Evolutionary conservation across 2,113 vertebrate species (phyloP), one percentile per base, ranked within the genome.

Genomic region (Cyphomyrus discorhynchus): DNA sequence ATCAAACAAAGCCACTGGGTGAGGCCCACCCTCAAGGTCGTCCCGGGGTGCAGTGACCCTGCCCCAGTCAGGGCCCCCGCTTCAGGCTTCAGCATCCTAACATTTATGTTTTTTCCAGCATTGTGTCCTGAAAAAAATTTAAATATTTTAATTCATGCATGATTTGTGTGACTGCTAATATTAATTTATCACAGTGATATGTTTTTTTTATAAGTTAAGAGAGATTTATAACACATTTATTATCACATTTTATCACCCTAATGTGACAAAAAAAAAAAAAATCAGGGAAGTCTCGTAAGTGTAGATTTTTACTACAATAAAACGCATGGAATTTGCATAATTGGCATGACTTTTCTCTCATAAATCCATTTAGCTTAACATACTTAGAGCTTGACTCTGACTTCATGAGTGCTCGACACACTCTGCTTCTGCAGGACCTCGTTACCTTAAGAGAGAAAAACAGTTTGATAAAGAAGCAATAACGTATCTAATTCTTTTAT

Each of bases 381-480:
- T 70, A 27, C 21, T 27, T 47, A 3, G 56, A 88, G 91, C 70
- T 88, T 84, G 90, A 93, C 89, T 89, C 49, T 85, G 49, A 87
- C 62, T 87, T 80, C 89, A 87, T 89, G 82, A 89, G 83, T 0
- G 42, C 19, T 70, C 1, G 35, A 21, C 46, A 90, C 24, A 52
- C 47, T 42, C 46, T 90, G 89, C 21, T 87, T 80, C 45, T 52
- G 85, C 31, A 87, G 27, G 35, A 80, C 47, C 24, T 13, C 10
- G 17, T 52, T 87, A n/a, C 58, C 89, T 56, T 87, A 27, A 56
- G 70, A 91, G 45, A 2, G 58, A 90, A 92, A 92, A 90, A 89
- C 15, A 80, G 35, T 3, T 42, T 80, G 35, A 13, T 84, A 42
- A 47, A 84, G 24, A 47, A 84, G 62, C n/a, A 70, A 24, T 45